phyloP scores from a whole-genome alignment of 1,140 invertebrate species.

The Conus betulinus region DNA sequence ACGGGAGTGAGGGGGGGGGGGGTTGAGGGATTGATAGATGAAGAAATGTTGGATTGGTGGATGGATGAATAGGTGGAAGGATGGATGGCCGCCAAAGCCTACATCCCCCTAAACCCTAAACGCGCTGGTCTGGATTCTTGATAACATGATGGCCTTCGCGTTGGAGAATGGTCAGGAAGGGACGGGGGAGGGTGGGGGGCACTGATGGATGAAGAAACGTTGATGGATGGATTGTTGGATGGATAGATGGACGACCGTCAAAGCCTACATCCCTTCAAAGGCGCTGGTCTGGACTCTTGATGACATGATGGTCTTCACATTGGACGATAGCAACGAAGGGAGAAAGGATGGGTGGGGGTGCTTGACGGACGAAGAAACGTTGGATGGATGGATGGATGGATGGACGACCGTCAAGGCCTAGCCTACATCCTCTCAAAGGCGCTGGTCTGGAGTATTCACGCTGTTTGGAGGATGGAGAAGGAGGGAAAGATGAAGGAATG shows the following conservation, averaged over 20 bases:
- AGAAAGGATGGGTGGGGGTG: background rate
- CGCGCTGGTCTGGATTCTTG: too few species aligned
- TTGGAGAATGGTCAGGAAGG: constrained; percentile 83
- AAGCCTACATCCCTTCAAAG: constrained; percentile 94
- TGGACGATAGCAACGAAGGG: too few species aligned
- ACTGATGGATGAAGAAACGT: background rate
- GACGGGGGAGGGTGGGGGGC: background rate
- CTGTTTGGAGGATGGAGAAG: background rate
- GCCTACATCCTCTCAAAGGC: constrained; percentile 90
- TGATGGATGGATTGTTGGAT: background rate
- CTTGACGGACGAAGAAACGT: background rate
- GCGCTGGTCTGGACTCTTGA: constrained; percentile 87
- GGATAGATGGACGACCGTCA: constrained; percentile 80
- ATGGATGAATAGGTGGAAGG: too few species aligned
- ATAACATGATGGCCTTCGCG: too few species aligned
- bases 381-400: background rate
- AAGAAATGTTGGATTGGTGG: background rate
- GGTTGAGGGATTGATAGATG: background rate
- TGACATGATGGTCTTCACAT: constrained; percentile 74
- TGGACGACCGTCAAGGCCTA: constrained; percentile 82
- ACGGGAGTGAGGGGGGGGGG: too few species aligned
- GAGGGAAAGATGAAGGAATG: background rate
- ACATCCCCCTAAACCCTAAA: too few species aligned
- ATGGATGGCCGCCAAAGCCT: too few species aligned
- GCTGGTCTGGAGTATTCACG: background rate